Conservation (phyloP, 2,797 vertebrate genomes). For the Cossypha caffra region DNA sequence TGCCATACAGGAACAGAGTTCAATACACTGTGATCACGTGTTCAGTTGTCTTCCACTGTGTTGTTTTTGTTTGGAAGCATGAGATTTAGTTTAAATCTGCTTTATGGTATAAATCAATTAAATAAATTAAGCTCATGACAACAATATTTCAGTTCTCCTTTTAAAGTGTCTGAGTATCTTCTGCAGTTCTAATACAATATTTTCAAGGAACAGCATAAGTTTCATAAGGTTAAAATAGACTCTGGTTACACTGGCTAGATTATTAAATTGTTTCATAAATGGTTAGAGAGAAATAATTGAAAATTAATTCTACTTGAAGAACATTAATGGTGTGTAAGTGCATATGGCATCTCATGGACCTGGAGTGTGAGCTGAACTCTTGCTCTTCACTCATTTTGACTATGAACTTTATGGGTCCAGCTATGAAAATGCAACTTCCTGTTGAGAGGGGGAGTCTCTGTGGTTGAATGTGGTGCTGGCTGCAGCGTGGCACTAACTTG, state of each 20-base stretch:
- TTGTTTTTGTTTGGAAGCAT: not conserved
- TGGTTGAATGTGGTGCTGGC: not conserved
- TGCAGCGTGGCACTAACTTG: not conserved
- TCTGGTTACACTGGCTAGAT: not conserved
- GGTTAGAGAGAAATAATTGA: not conserved
- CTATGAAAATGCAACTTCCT: not conserved
- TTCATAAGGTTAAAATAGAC: not conserved
- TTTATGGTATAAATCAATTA: not conserved
- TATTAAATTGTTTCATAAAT: not conserved
- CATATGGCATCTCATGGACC: not conserved
- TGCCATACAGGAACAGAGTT: not conserved
- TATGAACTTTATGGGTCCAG: not conserved
- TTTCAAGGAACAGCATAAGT: not conserved
- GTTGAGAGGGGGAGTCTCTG: not conserved
- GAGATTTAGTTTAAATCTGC: not conserved
- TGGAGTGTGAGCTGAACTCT: not conserved
- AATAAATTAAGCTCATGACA: not conserved
- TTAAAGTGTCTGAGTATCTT: not conserved
- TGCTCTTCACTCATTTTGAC: not conserved
- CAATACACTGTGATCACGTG: accelerated
- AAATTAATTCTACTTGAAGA: not conserved
- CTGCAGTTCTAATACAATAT: not conserved
- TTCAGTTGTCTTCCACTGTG: not conserved
- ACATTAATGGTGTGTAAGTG: not conserved
- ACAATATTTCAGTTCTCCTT: not conserved